These are phyloP conservation scores for Chondrosia reniformis DNA, from an alignment of 37 sponge, comb jelly and placozoan genomes.

Conservation along the genomic window DNA sequence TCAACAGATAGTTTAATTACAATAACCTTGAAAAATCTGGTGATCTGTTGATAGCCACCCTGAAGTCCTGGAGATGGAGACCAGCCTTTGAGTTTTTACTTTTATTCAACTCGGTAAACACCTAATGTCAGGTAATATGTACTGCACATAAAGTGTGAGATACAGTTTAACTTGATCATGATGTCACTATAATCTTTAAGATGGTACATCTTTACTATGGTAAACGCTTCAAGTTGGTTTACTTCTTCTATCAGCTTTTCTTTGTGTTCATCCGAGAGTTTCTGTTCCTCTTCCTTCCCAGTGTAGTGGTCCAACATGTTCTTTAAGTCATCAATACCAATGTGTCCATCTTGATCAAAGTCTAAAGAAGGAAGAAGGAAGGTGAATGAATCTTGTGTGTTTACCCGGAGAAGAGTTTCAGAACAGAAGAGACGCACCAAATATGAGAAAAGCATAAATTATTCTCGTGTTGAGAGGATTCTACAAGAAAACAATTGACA, in stretches of 20 bases:
- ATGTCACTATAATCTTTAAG: too few relatives aligned
- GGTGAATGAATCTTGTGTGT: neutral
- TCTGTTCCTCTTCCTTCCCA: slow-evolving; percentile 11
- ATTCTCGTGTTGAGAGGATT: slow-evolving; percentile 45
- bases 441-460: slow-evolving; percentile 65
- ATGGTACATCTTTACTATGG: too few relatives aligned
- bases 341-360: slow-evolving; percentile 62
- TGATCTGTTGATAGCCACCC: slow-evolving; percentile 54
- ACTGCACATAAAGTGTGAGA: neutral
- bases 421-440: slow-evolving; percentile 25
- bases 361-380: slow-evolving; percentile 39
- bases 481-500: slow-evolving; percentile 24
- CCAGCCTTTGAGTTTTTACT: slow-evolving; percentile 39
- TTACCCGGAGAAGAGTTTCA: neutral
- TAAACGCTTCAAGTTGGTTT: too few relatives aligned
- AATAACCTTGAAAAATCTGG: slow-evolving; percentile 67
- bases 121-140: slow-evolving; percentile 4
- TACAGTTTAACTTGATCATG: too few relatives aligned
- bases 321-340: slow-evolving; percentile 51
- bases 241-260: slow-evolving; percentile 37
- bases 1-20: neutral
- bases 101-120: slow-evolving; percentile 57
- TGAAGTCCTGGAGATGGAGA: slow-evolving; percentile 62
- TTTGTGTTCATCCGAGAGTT: slow-evolving; percentile 14
- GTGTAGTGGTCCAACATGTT: slow-evolving; percentile 37